Evolutionary conservation across 2,113 vertebrate genomes (phyloP).

Genomic region (Takifugu flavidus): DNA sequence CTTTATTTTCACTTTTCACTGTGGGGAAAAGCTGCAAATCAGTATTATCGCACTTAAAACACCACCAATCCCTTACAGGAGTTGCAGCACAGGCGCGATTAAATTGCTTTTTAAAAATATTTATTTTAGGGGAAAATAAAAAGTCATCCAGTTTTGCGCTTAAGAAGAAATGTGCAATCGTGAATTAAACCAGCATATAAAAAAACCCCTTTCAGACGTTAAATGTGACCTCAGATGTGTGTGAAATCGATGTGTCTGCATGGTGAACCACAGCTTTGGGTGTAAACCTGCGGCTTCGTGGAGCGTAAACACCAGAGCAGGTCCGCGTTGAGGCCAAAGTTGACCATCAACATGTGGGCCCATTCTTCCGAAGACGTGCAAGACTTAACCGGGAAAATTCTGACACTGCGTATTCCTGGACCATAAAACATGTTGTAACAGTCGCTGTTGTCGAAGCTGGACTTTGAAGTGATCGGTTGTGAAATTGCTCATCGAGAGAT

Average conservation of each 20-base stretch:
- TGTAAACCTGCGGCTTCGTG: conserved; percentile 49
- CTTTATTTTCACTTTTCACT: not conserved
- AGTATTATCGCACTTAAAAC: not conserved
- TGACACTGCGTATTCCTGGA: too few relatives aligned
- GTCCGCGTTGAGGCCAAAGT: conserved; percentile 6
- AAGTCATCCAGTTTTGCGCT: not conserved
- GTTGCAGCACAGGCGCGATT: too few relatives aligned
- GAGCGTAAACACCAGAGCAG: conserved; percentile 53
- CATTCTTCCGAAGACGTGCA: not conserved
- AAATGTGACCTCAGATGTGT: not conserved
- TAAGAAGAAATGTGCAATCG: not conserved
- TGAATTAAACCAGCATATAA: not conserved
- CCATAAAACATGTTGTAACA: too few relatives aligned
- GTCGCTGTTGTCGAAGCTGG: too few relatives aligned
- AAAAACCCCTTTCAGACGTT: not conserved
- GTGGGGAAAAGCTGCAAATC: not conserved
- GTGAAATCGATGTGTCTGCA: not conserved
- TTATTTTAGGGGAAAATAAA: not conserved
- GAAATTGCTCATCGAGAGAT: too few relatives aligned
- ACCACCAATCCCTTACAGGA: too few relatives aligned
- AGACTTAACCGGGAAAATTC: too few relatives aligned
- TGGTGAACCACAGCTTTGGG: conserved; percentile 40
- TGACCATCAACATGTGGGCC: not conserved
- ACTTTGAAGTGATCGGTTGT: too few relatives aligned
- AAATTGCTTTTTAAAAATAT: too few relatives aligned